Percentiles rank a stretch among this genome's conserved stretches.
These are phyloP conservation scores for Rissa tridactyla DNA, from an alignment of 2,113 vertebrate species.

Conservation along the genomic window DNA sequence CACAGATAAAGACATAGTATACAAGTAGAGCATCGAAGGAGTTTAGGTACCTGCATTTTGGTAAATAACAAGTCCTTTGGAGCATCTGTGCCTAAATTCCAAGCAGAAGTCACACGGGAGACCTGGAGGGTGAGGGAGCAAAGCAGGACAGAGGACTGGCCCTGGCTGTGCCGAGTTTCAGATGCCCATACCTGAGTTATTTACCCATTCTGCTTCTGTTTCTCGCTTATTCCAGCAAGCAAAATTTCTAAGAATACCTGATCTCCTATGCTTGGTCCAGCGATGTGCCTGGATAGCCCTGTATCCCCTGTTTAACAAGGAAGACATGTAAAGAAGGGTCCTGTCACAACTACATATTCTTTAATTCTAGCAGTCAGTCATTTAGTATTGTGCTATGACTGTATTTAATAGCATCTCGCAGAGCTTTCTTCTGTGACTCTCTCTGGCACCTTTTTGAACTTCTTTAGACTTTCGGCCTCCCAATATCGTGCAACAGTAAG, in stretches of 20 bases:
- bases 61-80: background rate
- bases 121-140: background rate
- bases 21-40: background rate
- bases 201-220: background rate
- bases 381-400: background rate
- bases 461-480: background rate
- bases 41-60: background rate
- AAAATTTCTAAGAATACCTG: background rate
- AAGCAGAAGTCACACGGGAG: background rate
- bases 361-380: background rate
- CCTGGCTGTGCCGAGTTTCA: background rate
- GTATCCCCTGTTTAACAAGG: background rate
- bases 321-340: background rate
- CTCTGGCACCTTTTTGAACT: background rate
- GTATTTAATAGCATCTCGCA: background rate
- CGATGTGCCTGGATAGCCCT: background rate
- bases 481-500: background rate
- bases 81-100: background rate
- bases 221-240: background rate
- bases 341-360: background rate
- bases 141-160: background rate
- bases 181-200: background rate
- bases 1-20: background rate
- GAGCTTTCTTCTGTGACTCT: background rate
- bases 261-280: background rate